These are phyloP conservation scores for Jordanella pulchra DNA, from an alignment of 2,797 vertebrate genomes.

Conservation along the genomic window DNA sequence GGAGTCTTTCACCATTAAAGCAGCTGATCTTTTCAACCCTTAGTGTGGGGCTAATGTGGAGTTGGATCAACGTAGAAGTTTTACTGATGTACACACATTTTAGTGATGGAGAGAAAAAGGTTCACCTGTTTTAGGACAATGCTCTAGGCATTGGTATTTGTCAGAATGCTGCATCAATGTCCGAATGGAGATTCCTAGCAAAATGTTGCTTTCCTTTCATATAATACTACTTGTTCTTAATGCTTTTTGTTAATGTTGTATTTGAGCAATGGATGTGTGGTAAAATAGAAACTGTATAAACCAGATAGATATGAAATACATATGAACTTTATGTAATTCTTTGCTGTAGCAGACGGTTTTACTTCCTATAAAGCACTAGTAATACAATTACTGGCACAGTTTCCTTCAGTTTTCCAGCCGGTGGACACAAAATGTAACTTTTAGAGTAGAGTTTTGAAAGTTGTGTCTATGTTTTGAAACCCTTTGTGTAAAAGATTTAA, in stretches of 20 bases:
- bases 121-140: neutral
- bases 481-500: slow-evolving; percentile 5
- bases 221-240: neutral
- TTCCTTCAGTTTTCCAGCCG: neutral
- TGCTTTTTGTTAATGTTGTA: neutral
- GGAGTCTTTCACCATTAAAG: neutral
- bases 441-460: neutral
- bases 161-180: neutral
- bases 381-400: neutral
- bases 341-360: slow-evolving; percentile 9
- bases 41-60: too few species aligned
- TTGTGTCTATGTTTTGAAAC: neutral
- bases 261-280: neutral
- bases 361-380: neutral
- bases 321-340: neutral
- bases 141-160: neutral
- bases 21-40: neutral
- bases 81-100: neutral
- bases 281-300: neutral
- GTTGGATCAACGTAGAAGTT: neutral
- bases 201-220: neutral
- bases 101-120: neutral
- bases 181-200: neutral
- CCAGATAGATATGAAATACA: neutral
- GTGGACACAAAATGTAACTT: neutral